Evolutionary conservation across 2,888 invertebrate genomes (phyloP), one percentile per base, ranked within the genome.

Genomic region (Octodonta nipae): DNA sequence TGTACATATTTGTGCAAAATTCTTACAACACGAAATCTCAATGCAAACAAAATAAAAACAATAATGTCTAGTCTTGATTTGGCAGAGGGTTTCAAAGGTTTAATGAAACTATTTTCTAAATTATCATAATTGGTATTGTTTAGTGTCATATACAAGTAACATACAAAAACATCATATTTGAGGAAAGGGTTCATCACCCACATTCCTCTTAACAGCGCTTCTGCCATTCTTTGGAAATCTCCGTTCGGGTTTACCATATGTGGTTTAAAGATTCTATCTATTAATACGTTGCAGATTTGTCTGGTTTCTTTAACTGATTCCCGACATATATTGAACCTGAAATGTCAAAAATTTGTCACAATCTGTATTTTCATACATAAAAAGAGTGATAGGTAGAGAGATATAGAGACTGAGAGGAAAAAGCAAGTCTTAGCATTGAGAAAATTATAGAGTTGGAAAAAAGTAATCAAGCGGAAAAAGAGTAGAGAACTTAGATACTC

Each of bases 281-380:
- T 59, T 0, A 78, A 52, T 26, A 67, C 51, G 11, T 68, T 64
- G 44, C 75, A 77, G 1, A 76, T 67, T 33, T 65, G 62, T 13
- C 64, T 67, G 0, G 82, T 78, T 50, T 80, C 78, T 1, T 67
- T 65, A 28, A 73, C 64, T 2, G 70, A 70, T 2, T 66, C 65
- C 2, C 71, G 68, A 51, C 80, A 81, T 4, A 83, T 63, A 53
- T 82, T 83, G 56, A 74, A 83, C 45, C 80, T 77, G 54, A 24
- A 58, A 54, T 1, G 13, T 5, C 10, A 28, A 13, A 15, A 16
- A 22, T 4, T n/a, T n/a, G n/a, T n/a, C n/a, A n/a, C n/a, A n/a
- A n/a, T n/a, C n/a, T n/a, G n/a, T n/a, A n/a, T n/a, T n/a, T n/a
- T n/a, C n/a, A n/a, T n/a, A n/a, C n/a, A n/a, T n/a, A n/a, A n/a